A percentile compares a stretch with the other conserved stretches of the same genome.
These are phyloP conservation scores for Rhizomys pruinosus DNA, from an alignment of 2,113 vertebrate species.

Conservation along the genomic window DNA sequence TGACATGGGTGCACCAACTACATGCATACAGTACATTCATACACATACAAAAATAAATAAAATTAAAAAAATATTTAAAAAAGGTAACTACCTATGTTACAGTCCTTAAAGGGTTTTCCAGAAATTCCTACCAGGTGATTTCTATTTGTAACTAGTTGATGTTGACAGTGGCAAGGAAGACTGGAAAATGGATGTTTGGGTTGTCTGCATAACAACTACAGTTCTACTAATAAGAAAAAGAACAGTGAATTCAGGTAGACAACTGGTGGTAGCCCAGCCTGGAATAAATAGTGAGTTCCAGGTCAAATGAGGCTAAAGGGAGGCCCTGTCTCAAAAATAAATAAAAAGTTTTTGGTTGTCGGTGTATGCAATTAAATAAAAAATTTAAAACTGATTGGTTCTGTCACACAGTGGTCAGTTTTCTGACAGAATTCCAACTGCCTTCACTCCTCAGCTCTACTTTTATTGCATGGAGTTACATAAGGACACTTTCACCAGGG, in stretches of 20 bases:
- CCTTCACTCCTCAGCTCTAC: not conserved
- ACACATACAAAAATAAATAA: no score
- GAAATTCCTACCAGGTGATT: not conserved
- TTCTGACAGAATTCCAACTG: not conserved
- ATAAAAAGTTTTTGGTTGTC: not conserved
- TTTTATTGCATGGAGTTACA: not conserved
- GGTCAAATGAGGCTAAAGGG: no score
- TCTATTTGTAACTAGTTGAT: not conserved
- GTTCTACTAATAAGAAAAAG: not conserved
- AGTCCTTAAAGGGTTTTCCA: not conserved
- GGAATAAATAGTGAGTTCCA: not conserved
- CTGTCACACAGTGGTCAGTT: not conserved
- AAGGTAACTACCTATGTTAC: not conserved
- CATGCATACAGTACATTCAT: no score
- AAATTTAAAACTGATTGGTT: not conserved
- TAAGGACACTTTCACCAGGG: not conserved
- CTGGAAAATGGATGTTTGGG: not conserved
- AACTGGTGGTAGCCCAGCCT: not conserved
- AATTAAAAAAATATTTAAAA: no score
- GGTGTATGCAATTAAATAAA: not conserved
- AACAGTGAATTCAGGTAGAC: not conserved
- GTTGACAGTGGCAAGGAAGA: not conserved
- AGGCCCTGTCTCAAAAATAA: no score
- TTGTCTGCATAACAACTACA: not conserved
- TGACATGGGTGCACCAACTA: no score